phyloP scores from a whole-genome alignment of 2,797 vertebrate genomes.

The Phataginus tetradactyla region DNA sequence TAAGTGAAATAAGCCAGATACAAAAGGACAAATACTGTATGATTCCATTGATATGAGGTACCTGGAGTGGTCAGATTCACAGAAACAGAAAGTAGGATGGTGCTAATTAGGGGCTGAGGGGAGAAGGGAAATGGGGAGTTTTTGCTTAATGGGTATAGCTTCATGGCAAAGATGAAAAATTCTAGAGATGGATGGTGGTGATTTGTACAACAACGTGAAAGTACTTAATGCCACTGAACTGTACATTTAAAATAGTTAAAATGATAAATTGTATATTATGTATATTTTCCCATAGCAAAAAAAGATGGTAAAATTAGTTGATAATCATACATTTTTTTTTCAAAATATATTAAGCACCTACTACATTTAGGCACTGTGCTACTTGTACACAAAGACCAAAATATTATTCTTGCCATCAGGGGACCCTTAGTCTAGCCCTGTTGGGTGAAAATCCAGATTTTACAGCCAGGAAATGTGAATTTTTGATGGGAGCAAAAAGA shows the following conservation, averaged over 20 bases:
- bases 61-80: neutral
- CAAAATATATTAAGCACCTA: neutral
- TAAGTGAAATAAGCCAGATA: neutral
- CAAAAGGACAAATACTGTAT: neutral
- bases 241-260: neutral
- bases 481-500: neutral
- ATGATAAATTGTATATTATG: neutral
- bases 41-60: neutral
- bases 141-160: neutral
- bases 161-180: neutral
- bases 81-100: neutral
- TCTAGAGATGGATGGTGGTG: neutral
- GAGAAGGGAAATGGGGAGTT: too few relatives aligned
- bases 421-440: neutral
- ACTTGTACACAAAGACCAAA: neutral
- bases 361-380: neutral
- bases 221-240: neutral
- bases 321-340: neutral
- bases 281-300: neutral
- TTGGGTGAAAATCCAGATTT: neutral
- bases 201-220: neutral
- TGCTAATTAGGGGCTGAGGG: too few relatives aligned
- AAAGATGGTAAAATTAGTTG: neutral
- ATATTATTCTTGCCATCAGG: neutral
- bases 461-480: neutral